Conservation (phyloP, 2,113 vertebrate species). For the Hippocampus comes region DNA sequence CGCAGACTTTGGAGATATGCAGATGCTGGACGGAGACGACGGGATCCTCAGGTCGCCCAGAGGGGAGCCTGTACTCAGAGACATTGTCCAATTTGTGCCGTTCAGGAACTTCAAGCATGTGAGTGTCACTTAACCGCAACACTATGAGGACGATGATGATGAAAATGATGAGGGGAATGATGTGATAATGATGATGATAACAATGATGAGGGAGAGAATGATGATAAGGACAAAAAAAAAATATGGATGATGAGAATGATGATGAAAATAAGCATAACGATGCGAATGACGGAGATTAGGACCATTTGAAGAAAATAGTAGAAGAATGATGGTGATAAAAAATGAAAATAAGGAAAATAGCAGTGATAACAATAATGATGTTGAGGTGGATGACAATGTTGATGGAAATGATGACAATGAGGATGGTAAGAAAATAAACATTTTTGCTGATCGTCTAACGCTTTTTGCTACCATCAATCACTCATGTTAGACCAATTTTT, state of each 20-base stretch:
- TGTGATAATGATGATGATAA: slow-evolving; percentile 3
- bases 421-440: not conserved
- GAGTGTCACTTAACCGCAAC: slow-evolving; percentile 24
- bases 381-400: not conserved
- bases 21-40: slow-evolving; percentile 92
- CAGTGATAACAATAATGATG: not conserved
- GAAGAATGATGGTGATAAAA: not conserved
- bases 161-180: not conserved
- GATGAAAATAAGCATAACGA: not conserved
- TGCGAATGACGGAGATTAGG: too few species aligned
- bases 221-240: not conserved
- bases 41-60: slow-evolving; percentile 90
- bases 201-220: not conserved
- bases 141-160: not conserved
- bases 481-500: not conserved
- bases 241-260: not conserved
- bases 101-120: slow-evolving; percentile 98
- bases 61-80: slow-evolving; percentile 90
- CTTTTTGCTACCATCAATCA: not conserved
- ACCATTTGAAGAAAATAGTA: not conserved
- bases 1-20: slow-evolving; percentile 96
- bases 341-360: not conserved
- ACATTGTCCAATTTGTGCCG: slow-evolving; percentile 97
- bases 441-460: not conserved
- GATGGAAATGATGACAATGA: not conserved